Base-by-base conservation (phyloP, 2,888 invertebrate species). In the Mythimna pallens region DNA sequence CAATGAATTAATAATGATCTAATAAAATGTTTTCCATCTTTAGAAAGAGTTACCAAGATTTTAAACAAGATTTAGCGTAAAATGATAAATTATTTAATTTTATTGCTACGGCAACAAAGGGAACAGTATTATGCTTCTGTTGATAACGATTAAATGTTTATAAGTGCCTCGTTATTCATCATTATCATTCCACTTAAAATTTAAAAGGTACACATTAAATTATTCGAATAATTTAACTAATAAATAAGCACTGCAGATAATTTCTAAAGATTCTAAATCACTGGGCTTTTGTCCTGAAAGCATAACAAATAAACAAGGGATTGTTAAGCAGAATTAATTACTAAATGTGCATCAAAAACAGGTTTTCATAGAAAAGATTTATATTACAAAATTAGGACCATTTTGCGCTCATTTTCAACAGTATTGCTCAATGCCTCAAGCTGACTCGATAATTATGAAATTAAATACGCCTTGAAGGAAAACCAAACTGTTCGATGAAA, bases 101-200 rank as follows among this genome's bases (percentile, higher is more conserved):
- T 68, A 73, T 66, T 64, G 58, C 59, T 50, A 22, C 9, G 12
- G 34, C 10, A 63, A 79, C 83, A 79, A 79, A 83, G 55, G 22
- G 40, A 54, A 65, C 71, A 52, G 55, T 72, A 65, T 77, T 78
- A 54, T 52, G 17, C 79, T 65, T 36, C 50, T 59, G 63, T 66
- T 79, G 83, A 72, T 79, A 79, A 80, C 58, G 20, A 3, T 55
- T 55, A 72, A 79, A 79, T 79, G 80, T 79, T 83, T 83, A 64
- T 79, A 79, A 79, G 63, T 55, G 30, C 80, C 73, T 83, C 78
- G 50, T 79, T 83, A 79, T 79, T 79, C 80, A 83, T 83, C 34
- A 83, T 83, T 83, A 79, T 72, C 80, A 59, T 79, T 65, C 9
- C 62, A 58, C 54, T 57, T 63, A 8, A 40, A 58, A 65, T 83